phyloP scores from a whole-genome alignment of 2,113 vertebrate genomes.

The Microcebus lehilahytsara region DNA sequence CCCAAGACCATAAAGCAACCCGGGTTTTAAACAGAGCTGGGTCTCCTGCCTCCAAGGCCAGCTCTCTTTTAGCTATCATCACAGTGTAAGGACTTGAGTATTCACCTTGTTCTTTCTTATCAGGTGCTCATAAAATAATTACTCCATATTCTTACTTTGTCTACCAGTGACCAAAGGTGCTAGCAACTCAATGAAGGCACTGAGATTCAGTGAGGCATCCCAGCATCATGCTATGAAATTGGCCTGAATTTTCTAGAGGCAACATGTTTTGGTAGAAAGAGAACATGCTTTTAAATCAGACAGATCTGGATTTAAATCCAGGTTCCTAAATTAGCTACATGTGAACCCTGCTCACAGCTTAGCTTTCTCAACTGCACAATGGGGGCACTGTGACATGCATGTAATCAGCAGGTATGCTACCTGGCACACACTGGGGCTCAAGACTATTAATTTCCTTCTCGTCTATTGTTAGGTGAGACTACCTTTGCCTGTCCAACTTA shows the following conservation, averaged over 20 bases:
- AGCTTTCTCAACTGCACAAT: background rate
- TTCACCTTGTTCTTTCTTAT: background rate
- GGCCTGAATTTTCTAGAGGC: background rate
- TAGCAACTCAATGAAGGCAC: background rate
- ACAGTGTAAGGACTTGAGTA: background rate
- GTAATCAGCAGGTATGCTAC: background rate
- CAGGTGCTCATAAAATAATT: background rate
- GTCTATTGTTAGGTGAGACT: no score
- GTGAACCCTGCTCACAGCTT: background rate
- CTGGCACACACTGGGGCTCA: background rate
- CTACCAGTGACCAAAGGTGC: background rate
- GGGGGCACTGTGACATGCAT: background rate
- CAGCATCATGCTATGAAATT: background rate
- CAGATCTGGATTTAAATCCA: background rate
- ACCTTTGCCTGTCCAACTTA: background rate
- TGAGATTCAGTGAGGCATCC: background rate
- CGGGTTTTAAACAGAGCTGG: background rate
- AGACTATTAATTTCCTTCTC: background rate
- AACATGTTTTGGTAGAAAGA: background rate
- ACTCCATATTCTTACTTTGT: background rate
- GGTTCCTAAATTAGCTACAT: background rate
- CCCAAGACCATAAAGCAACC: background rate
- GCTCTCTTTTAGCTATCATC: background rate
- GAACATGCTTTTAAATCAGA: no score
- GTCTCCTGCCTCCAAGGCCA: background rate